phyloP scores from a whole-genome alignment of 1,140 invertebrate genomes.

The Steinernema khuongi region DNA sequence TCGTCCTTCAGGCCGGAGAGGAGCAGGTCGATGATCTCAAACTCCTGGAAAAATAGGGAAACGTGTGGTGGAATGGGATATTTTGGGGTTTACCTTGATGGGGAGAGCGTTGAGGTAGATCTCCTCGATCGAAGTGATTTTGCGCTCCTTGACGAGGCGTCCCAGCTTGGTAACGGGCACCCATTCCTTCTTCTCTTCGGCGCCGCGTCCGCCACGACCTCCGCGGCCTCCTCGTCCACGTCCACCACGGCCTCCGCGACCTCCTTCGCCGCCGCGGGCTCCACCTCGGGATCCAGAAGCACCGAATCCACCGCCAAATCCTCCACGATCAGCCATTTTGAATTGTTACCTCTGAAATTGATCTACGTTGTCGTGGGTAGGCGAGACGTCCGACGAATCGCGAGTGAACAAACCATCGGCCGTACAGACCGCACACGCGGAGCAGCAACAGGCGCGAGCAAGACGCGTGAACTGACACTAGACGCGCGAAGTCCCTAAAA shows the following conservation, averaged over 20 bases:
- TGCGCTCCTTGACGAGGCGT: constrained; percentile 89
- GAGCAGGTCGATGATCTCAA: constrained; percentile 97
- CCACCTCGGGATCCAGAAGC: constrained; percentile 72
- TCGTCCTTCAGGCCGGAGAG: constrained; percentile 88
- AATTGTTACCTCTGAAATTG: too few relatives aligned
- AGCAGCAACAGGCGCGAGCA: too few relatives aligned
- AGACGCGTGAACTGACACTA: too few relatives aligned
- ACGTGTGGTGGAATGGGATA: not conserved
- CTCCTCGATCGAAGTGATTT: constrained; percentile 88
- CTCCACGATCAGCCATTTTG: constrained; percentile 54
- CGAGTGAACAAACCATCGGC: too few relatives aligned
- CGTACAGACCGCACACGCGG: too few relatives aligned
- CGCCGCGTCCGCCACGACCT: constrained; percentile 76
- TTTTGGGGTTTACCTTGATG: constrained; percentile 71
- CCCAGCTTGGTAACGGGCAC: constrained; percentile 95
- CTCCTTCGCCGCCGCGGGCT: constrained; percentile 62
- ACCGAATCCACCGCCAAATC: constrained; percentile 51
- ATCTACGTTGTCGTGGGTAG: too few relatives aligned
- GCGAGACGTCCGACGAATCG: too few relatives aligned
- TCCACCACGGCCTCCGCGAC: constrained; percentile 67
- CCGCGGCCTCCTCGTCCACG: constrained; percentile 70
- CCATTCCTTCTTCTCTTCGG: constrained; percentile 79
- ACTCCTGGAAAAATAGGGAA: constrained; percentile 68
- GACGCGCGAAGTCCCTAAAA: too few relatives aligned
- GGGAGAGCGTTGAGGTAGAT: constrained; percentile 96